Base-by-base conservation (phyloP, 1,140 invertebrate genomes). In the Plectus sambesii region DNA sequence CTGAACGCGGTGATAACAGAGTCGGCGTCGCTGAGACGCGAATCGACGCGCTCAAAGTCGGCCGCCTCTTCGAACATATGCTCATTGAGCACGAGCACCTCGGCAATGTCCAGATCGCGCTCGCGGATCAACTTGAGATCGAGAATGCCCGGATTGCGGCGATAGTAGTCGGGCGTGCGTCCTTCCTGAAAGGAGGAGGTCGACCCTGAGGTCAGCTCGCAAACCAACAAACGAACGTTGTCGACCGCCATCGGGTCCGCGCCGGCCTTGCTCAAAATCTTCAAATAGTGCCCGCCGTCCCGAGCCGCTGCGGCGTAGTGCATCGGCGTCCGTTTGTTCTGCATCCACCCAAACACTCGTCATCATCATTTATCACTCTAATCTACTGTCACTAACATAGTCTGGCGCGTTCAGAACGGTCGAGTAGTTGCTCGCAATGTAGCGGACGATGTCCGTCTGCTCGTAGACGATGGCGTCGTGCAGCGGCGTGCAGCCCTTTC, bases 201-300 rank as follows among this genome's bases (percentile, higher is more conserved):
- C 25, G 22, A 49, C 24, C 41, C 26, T 17, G 48, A n/a, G 22
- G 12, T 45, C 27, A 40, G n/a, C 47, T 2, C n/a, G 42, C 44
- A 42, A 6, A 55, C 2, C 24, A 47, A 2, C 24, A 9, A 40
- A 33, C 78, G 79, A 72, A 87, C 86, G 60, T 84, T 82, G 70
- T 92, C 87, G 56, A 81, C 75, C 27, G 80, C 71, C 54, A 82
- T 80, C 3, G 81, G 78, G 72, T 89, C 84, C 8, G 83, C 82
- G 37, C 87, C 87, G 38, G 87, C 74, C 62, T 86, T 83, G 56
- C 82, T 72, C 17, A 92, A 71, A 40, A 87, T 75, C 67, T 87
- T 84, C 69, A 84, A 87, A 62, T 86, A 86, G 67, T 87, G 82
- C 0, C 84, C 84, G 58, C 85, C 86, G 61, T 90, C 85, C 12